A percentile compares a stretch with the other conserved stretches of the same genome.
These are phyloP conservation scores for Eupithecia vulgata DNA, from an alignment of 2,888 invertebrate species.

Conservation along the genomic window DNA sequence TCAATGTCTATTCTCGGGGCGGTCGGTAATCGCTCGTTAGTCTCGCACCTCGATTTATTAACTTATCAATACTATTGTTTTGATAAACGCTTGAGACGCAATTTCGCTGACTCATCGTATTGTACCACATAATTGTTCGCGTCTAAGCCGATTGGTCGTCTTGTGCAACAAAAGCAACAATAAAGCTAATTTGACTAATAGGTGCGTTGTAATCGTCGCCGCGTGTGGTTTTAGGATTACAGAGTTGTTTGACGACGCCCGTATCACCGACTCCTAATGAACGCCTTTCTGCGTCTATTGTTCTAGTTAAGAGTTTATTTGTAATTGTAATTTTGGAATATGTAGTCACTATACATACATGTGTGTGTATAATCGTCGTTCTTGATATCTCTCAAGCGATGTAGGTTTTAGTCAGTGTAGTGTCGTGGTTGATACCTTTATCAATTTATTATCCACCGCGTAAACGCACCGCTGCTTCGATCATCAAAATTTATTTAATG, in stretches of 20 bases:
- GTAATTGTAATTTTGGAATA: slow-evolving; percentile 45
- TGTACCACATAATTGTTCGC: slow-evolving; percentile 80
- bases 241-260: slow-evolving; percentile 63
- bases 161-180: slow-evolving; percentile 79
- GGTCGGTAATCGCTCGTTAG: slow-evolving; percentile 77
- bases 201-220: slow-evolving; percentile 82
- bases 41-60: slow-evolving; percentile 78
- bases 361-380: background rate
- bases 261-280: slow-evolving; percentile 69
- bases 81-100: slow-evolving; percentile 78
- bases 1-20: slow-evolving; percentile 67
- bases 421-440: slow-evolving; percentile 57
- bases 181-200: slow-evolving; percentile 84
- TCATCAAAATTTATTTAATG: slow-evolving; percentile 77
- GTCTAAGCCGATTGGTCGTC: slow-evolving; percentile 78
- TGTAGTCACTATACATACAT: slow-evolving; percentile 12
- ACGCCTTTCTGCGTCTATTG: slow-evolving; percentile 73
- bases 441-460: slow-evolving; percentile 76
- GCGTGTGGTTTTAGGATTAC: slow-evolving; percentile 83
- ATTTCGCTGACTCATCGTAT: slow-evolving; percentile 82
- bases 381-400: slow-evolving; percentile 16
- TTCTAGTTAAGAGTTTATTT: slow-evolving; percentile 66
- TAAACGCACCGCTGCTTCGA: slow-evolving; percentile 72
- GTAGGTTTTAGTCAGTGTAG: slow-evolving; percentile 37
- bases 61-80: slow-evolving; percentile 84